Evolutionary conservation across 2,113 vertebrate genomes (phyloP), one percentile per base, ranked within the genome.

Genomic region (Varanus salvator): DNA sequence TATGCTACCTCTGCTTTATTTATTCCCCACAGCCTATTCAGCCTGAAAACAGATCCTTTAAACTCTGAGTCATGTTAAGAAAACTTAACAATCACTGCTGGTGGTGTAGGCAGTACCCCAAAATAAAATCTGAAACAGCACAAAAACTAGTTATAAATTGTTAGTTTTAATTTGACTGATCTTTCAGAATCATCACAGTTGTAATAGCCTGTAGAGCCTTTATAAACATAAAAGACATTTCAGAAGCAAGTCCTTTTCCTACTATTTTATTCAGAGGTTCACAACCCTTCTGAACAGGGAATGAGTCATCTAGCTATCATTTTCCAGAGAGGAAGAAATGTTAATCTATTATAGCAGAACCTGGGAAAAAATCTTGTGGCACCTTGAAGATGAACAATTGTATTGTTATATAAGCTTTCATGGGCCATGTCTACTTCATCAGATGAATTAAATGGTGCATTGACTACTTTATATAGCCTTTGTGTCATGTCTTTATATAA

Each of bases 221-320:
- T 75, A 25, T 19, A 21, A 48, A 85, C 44, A 14, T 25, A 85
- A 72, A 87, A 85, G 29, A 88, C 92, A 87, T 74, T 60, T 14
- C 80, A 87, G 77, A 71, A 78, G 87, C 85, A 92, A 72, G n/a
- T 91, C 86, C 91, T 66, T 90, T 87, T 64, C 74, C 44, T 92
- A 82, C 85, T 54, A 89, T 90, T 80, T 64, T 92, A 83, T 91
- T 92, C 91, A 91, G 60, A 0, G 52, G 91, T 93, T 93, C 69
- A 82, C 92, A 89, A 71, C 87, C 89, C 66, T 89, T 91, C 89
- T 85, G 80, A 84, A 87, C 54, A 95, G 91, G 86, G 92, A 92
- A 91, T 94, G 86, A 95, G 92, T 96, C 94, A 7, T 12, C 54
- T 8, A 8, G 54, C 54, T 54, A 54, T 54, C 11, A 54, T 54